Evolutionary conservation across 2,113 vertebrate species (phyloP).

Genomic region (Tachuris rubrigastra): DNA sequence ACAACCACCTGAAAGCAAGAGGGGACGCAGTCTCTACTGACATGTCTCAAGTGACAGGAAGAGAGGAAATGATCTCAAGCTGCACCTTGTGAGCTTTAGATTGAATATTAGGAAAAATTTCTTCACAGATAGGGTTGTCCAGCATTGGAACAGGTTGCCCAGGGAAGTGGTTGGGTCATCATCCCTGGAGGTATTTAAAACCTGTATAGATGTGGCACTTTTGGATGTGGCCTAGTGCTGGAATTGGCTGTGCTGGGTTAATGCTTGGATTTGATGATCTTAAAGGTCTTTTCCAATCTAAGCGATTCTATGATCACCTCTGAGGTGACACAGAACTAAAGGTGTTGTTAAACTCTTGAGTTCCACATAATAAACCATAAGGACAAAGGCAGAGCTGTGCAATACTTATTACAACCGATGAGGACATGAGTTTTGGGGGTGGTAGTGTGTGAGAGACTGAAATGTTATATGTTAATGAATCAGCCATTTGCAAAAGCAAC

Average conservation of each 20-base stretch:
- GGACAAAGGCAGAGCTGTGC: neutral
- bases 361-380: neutral
- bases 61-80: neutral
- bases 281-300: neutral
- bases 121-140: neutral
- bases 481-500: neutral
- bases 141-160: neutral
- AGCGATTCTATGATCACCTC: neutral
- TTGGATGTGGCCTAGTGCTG: neutral
- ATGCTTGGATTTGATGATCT: neutral
- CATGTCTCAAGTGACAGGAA: neutral
- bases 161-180: neutral
- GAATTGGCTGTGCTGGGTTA: neutral
- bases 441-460: neutral
- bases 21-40: too few relatives aligned
- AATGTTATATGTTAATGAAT: neutral
- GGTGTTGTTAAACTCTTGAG: neutral
- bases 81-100: neutral
- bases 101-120: neutral
- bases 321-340: neutral
- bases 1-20: neutral
- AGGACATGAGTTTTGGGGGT: neutral
- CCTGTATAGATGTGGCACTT: too few relatives aligned
- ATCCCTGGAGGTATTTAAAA: neutral
- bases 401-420: neutral